Evolutionary conservation across 1,140 invertebrate species (phyloP).

Genomic region (Thrips palmi): DNA sequence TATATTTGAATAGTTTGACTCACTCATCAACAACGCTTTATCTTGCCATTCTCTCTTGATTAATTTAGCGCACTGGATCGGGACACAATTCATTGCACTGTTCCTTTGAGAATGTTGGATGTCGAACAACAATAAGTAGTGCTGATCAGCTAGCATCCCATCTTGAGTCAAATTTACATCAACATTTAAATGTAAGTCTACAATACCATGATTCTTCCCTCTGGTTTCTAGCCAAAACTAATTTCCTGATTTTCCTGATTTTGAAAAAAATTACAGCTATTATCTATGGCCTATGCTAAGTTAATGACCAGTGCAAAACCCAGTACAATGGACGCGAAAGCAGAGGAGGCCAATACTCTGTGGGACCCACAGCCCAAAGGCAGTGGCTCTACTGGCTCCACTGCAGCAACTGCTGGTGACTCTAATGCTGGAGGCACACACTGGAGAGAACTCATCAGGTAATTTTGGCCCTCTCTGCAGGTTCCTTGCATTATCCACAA

Average conservation of each 20-base stretch:
- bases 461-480: not conserved
- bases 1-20: too few species aligned
- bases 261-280: too few species aligned
- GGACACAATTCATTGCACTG: conserved; percentile 29
- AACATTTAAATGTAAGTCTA: conserved; percentile 36
- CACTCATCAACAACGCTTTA: too few species aligned
- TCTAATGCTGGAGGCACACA: too few species aligned
- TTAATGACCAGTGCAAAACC: conserved; percentile 23
- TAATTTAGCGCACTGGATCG: conserved; percentile 22
- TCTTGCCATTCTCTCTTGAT: conserved; percentile 31
- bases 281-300: conserved; percentile 32
- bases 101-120: conserved; percentile 36
- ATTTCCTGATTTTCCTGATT: too few species aligned
- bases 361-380: conserved; percentile 42
- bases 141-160: conserved; percentile 35
- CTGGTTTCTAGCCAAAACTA: too few species aligned
- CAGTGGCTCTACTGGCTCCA: too few species aligned
- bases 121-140: conserved; percentile 32
- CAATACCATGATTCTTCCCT: conserved; percentile 5
- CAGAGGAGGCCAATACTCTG: conserved; percentile 36
- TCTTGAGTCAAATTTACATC: conserved; percentile 32
- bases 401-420: too few species aligned
- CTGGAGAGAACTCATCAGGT: conserved; percentile 8
- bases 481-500: not conserved
- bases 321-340: conserved; percentile 28